Base-by-base conservation (phyloP, 2,113 vertebrate genomes). In the Myocastor coypus region DNA sequence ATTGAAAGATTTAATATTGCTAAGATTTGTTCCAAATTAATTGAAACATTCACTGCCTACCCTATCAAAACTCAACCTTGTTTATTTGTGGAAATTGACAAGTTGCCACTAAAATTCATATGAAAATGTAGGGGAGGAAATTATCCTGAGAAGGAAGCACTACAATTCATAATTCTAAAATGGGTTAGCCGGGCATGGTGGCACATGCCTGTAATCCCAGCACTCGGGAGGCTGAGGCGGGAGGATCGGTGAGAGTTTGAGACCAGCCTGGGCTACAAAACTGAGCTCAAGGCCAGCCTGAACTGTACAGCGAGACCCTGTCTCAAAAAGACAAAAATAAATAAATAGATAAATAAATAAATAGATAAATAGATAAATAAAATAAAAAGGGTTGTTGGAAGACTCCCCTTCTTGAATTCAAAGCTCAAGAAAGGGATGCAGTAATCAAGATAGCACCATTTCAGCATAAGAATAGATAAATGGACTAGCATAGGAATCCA, bases 1-100 rank as follows among this genome's bases (percentile, higher is more conserved):
- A 87, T 11, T 26, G 14, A 16, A 95, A 87, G 46, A 87, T 88
- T 88, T 64, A 91, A 66, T 86, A 92, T 57, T 87, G 46, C 88
- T 78, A 80, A 93, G 5, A 95, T 55, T 32, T 89, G 17, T 2
- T 32, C 34, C 0, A 22, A 95, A 85, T n/a, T 88, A 32, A 93
- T 42, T 61, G 78, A 86, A 4, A 86, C n/a, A 66, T 91, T 81
- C 10, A 40, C 46, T 77, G 6, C 7, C 87, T 52, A 57, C 14
- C 4, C 57, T 86, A 55, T 87, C 52, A 88, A 95, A 93, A 42
- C 78, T 30, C 71, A 81, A 40, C 2, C 8, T 92, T 37, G 26
- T 16, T 42, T 91, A 12, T 73, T 66, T 66, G 11, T 8, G 77
- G n/a, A 92, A 84, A 90, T 19, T 32, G 5, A 90, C 28, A 96